Conservation (phyloP, 2,888 invertebrate species). For the Rhorus exstirpatorius region DNA sequence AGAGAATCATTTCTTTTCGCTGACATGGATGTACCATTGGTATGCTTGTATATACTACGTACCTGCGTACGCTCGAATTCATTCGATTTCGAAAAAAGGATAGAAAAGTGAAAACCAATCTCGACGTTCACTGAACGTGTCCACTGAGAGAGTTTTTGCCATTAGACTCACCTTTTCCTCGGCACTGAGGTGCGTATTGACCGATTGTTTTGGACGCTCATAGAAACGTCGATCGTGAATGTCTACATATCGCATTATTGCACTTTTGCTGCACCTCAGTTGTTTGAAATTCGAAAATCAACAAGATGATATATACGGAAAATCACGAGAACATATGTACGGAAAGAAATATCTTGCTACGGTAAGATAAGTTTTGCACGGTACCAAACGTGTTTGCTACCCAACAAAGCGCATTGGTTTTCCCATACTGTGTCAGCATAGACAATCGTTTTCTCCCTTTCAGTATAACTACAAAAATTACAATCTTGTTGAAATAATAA, state of each 20-base stretch:
- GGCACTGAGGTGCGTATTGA: neutral
- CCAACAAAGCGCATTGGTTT: too few species aligned
- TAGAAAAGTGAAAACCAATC: slow-evolving; percentile 50
- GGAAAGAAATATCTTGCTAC: too few species aligned
- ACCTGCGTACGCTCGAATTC: slow-evolving; percentile 13
- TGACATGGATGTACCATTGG: slow-evolving; percentile 5
- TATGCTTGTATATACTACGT: neutral
- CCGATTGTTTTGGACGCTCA: slow-evolving; percentile 20
- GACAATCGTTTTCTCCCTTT: too few species aligned
- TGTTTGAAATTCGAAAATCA: slow-evolving; percentile 10
- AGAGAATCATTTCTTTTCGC: slow-evolving; percentile 26
- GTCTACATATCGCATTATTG: neutral
- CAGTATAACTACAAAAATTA: too few species aligned
- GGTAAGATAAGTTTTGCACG: too few species aligned
- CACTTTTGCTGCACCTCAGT: neutral
- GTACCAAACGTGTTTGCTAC: too few species aligned
- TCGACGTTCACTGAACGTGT: slow-evolving; percentile 27
- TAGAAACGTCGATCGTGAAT: slow-evolving; percentile 28
- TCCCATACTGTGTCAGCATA: too few species aligned
- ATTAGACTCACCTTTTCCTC: slow-evolving; percentile 1
- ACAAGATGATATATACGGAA: neutral
- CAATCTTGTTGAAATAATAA: too few species aligned
- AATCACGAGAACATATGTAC: neutral
- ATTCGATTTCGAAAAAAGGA: slow-evolving; percentile 41
- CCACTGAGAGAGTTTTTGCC: slow-evolving; percentile 43